Evolutionary conservation across 2,888 invertebrate genomes (phyloP), one percentile per base, ranked within the genome.

Genomic region (Polietes domitor): DNA sequence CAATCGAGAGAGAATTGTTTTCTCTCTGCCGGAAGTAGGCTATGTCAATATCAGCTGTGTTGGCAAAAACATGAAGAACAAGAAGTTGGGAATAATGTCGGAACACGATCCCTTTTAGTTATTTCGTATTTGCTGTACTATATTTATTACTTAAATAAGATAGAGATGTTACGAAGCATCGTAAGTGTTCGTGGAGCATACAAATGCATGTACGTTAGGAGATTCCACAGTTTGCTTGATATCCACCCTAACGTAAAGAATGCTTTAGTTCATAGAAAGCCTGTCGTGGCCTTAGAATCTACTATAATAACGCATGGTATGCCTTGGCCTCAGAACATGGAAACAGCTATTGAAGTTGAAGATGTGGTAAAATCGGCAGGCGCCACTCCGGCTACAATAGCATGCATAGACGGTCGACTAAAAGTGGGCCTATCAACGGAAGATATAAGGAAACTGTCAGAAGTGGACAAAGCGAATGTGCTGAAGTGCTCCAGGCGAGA

Each of bases 251-350:
- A 96, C 89, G 95, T 98, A 72, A 90, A 90, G 76, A 89, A 93
- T 74, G 97, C 97, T 7, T 92, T 97, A 86, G 91, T 92, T 74
- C 92, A 93, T 65, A 92, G 93, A 32, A 93, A 93, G 86, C 96
- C 98, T 9, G 94, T 99, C 82, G 98, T 99, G 19, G 98, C 99
- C 1, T 93, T 99, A 87, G 99, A 99, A 93, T 98, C 98, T 7
- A 98, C 99, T 0, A 98, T 99, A 85, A 97, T 99, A 10, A 99
- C 99, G 0, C 99, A 99, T 93, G 99, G 99, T 55, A 97, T 99
- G 97, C 98, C 99, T 0, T 96, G 95, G 92, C 99, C 99, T 0
- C 93, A 96, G 73, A 99, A 99, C 93, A 93, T 98, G 70, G 93
- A 96, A 86, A 98, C 98, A 41, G 98, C 87, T 0, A 24, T 75